Evolutionary conservation across 2,888 invertebrate genomes (phyloP).

Genomic region (Polydrusus tereticollis): DNA sequence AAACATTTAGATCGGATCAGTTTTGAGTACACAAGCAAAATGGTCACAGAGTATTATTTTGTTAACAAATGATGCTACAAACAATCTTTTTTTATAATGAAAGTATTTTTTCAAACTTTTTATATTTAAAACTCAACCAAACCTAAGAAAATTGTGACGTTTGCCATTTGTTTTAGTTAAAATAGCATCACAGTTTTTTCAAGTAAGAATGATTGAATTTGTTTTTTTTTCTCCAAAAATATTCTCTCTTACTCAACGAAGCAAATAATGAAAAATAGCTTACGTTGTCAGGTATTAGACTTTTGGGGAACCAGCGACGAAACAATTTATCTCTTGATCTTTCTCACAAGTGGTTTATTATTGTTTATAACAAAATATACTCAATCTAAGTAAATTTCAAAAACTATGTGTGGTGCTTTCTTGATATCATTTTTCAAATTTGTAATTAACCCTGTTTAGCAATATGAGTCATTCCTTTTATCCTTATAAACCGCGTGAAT

Average conservation of each 20-base stretch:
- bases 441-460: too few relatives aligned
- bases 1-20: not conserved
- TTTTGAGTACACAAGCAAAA: not conserved
- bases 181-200: too few relatives aligned
- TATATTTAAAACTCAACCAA: too few relatives aligned
- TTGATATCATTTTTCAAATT: too few relatives aligned
- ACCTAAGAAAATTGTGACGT: too few relatives aligned
- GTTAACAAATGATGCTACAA: not conserved
- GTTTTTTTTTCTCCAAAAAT: not conserved
- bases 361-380: not conserved
- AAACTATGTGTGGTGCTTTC: too few relatives aligned
- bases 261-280: slow-evolving; percentile 8
- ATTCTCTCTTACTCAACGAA: not conserved
- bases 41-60: not conserved
- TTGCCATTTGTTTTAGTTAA: too few relatives aligned
- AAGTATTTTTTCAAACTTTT: too few relatives aligned
- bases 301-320: not conserved
- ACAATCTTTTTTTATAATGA: too few relatives aligned
- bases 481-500: not conserved
- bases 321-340: not conserved
- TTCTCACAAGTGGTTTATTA: not conserved
- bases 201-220: not conserved
- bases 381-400: not conserved
- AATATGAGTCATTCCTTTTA: too few relatives aligned
- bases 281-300: slow-evolving; percentile 4